Percentiles rank a stretch among this genome's conserved stretches.
phyloP scores from a whole-genome alignment of 1,140 invertebrate genomes.

The Brachionus koreanus region DNA sequence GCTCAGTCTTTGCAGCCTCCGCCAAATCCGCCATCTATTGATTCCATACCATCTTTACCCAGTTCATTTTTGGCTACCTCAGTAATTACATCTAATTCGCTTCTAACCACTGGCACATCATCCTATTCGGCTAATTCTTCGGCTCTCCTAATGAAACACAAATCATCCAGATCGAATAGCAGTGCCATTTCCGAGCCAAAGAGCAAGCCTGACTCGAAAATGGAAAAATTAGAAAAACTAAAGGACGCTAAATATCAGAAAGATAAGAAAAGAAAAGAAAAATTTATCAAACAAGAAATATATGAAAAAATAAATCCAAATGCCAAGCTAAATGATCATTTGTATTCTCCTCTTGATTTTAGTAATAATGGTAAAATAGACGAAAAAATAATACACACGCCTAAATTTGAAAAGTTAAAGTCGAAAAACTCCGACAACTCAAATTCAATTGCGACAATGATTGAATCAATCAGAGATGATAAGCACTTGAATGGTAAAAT shows the following conservation, averaged over 20 bases:
- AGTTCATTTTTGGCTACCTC: conserved; percentile 13
- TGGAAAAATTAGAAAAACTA: conserved; percentile 23
- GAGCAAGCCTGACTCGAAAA: not conserved
- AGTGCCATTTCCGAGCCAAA: not conserved
- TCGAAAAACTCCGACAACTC: not conserved
- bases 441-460: not conserved
- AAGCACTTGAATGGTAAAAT: not conserved
- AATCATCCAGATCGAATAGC: conserved; percentile 12
- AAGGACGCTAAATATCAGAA: not conserved
- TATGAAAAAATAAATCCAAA: conserved; percentile 38
- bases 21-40: conserved; percentile 11
- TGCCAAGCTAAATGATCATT: conserved; percentile 29
- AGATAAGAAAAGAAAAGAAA: not conserved
- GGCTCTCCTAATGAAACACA: not conserved
- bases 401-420: not conserved
- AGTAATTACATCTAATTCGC: not conserved
- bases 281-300: not conserved
- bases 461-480: not conserved
- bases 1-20: not conserved
- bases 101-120: not conserved
- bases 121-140: conserved; percentile 30
- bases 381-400: not conserved
- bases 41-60: conserved; percentile 28
- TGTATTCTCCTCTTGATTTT: conserved; percentile 37
- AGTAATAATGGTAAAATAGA: not conserved